Evolutionary conservation across 53 echinoderm and acorn worm species (phyloP).

Genomic region (Holothuria leucospilota): DNA sequence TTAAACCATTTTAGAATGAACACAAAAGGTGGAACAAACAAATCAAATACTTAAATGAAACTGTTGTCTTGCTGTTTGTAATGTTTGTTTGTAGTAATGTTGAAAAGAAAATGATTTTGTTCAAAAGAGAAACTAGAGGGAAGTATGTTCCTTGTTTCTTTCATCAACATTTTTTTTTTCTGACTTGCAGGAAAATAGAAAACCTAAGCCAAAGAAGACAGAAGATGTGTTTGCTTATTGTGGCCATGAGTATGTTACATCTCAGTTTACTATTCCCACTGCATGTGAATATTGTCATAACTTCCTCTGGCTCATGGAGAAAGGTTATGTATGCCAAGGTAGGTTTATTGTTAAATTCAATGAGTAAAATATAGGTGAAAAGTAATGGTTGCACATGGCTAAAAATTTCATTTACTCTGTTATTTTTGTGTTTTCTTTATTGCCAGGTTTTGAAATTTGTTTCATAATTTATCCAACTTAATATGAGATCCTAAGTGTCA

Average conservation of each 20-base stretch:
- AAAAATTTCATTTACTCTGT: neutral
- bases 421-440: too few relatives aligned
- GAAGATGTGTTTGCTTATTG: slow-evolving; percentile 84
- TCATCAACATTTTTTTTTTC: neutral
- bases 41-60: too few relatives aligned
- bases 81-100: too few relatives aligned
- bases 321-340: slow-evolving; percentile 97
- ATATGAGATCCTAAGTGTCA: too few relatives aligned
- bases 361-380: neutral
- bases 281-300: slow-evolving; percentile 84
- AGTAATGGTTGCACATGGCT: neutral
- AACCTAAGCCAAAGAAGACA: slow-evolving; percentile 80
- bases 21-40: too few relatives aligned
- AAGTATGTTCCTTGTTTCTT: too few relatives aligned
- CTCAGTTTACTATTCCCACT: slow-evolving; percentile 88
- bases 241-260: slow-evolving; percentile 80
- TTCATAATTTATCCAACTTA: too few relatives aligned
- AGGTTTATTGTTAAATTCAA: neutral
- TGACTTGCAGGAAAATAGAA: neutral
- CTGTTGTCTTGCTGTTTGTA: too few relatives aligned
- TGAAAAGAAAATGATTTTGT: too few relatives aligned
- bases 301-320: slow-evolving; percentile 98
- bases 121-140: too few relatives aligned
- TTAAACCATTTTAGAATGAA: too few relatives aligned
- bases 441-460: too few relatives aligned